Evolutionary conservation across 2,888 invertebrate genomes (phyloP), one percentile per base, ranked within the genome.

Genomic region (Melieria picta): DNA sequence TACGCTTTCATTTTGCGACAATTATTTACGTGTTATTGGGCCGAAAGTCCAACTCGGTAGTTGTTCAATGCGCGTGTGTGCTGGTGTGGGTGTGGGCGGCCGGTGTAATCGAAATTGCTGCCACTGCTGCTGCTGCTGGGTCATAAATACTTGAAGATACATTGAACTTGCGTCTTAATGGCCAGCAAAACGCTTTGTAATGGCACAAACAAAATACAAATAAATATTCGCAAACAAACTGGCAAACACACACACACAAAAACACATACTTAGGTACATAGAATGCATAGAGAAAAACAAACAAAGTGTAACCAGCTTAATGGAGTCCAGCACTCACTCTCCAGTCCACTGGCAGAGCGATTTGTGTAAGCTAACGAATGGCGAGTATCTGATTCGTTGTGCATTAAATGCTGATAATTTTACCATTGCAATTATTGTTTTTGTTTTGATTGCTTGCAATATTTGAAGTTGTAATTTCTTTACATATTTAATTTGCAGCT

Each of bases 21-120:
- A 76, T 76, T 77, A 77, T 77, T 77, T 76, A 78, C 74, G 74
- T 75, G 63, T 73, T 75, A 65, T 65, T 65, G 16, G 71, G 52
- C 43, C 11, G 55, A 58, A 57, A 57, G 42, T 50, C 45, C 65
- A n/a, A 11, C 50, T 43, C 42, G 42, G 16, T 52, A 13, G 30
- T 48, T n/a, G 13, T 45, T 30, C 5, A 30, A 50, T 46, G n/a
- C 48, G 47, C 55, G 46, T 63, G 50, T 46, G 30, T 16, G 13
- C 48, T 58, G 30, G 30, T 30, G 30, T 30, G 30, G 30, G 30
- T 30, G 30, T 30, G 30, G 30, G 30, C 30, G 30, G 30, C 30
- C 30, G 30, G 30, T 30, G 30, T 30, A 30, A 30, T 30, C 30
- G 30, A 30, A 2, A 30, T 30, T 30, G 30, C 30, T 30, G 30